Evolutionary conservation across 2,797 vertebrate species (phyloP).

Genomic region (Acanthiza pusilla): DNA sequence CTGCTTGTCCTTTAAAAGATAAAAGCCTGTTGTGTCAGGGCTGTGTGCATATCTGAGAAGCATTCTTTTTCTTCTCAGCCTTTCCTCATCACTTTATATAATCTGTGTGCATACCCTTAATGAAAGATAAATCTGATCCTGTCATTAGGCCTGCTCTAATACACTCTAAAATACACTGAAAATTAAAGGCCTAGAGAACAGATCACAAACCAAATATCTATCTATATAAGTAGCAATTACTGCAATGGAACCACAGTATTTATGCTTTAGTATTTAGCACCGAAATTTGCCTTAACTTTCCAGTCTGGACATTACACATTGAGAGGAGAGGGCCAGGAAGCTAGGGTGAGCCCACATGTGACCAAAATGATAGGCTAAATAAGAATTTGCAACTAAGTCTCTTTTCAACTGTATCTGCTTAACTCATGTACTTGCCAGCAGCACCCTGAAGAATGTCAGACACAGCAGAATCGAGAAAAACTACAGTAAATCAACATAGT

Average conservation of each 20-base stretch:
- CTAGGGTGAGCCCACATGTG: not conserved
- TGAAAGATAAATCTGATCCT: not conserved
- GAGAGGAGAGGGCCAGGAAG: not conserved
- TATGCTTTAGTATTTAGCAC: not conserved
- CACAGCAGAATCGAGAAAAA: not conserved
- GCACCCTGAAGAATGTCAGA: not conserved
- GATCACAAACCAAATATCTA: not conserved
- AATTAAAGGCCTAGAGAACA: constrained; percentile 6
- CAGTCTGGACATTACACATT: not conserved
- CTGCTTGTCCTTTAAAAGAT: not conserved
- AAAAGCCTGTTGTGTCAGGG: not conserved
- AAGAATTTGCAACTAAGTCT: not conserved
- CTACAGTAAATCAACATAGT: not conserved
- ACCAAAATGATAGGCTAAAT: constrained; percentile 11
- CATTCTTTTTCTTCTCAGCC: not conserved
- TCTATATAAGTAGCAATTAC: not conserved
- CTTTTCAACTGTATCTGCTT: not conserved
- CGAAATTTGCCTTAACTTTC: not conserved
- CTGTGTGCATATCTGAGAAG: not conserved
- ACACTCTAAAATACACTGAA: not conserved
- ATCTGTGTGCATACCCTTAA: not conserved
- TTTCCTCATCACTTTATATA: not conserved
- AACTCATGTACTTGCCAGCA: not conserved
- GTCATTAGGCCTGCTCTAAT: not conserved
- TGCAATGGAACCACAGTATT: not conserved